phyloP scores from a whole-genome alignment of 2,113 vertebrate genomes.

The Pelodiscus sinensis region DNA sequence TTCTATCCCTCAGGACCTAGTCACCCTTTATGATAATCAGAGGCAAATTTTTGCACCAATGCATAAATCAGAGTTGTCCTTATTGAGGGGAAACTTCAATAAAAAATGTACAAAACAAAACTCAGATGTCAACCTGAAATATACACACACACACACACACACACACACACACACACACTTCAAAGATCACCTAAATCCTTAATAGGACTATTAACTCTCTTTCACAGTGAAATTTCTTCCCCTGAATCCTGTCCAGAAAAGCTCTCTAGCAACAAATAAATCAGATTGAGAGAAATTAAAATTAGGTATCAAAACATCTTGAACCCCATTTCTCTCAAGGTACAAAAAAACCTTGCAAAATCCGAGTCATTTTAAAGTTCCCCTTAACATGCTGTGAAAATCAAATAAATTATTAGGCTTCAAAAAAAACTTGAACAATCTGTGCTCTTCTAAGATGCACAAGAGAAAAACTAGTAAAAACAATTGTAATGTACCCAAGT shows the following conservation, averaged over 20 bases:
- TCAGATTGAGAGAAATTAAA: background rate
- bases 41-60: background rate
- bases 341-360: background rate
- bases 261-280: background rate
- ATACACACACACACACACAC: too few relatives aligned
- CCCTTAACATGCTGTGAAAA: background rate
- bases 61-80: background rate
- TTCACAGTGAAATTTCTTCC: background rate
- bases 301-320: background rate
- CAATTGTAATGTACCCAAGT: background rate
- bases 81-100: background rate
- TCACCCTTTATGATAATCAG: background rate
- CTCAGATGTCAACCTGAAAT: background rate
- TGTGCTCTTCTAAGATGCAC: background rate
- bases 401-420: background rate
- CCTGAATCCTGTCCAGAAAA: conserved; percentile 6
- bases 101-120: background rate
- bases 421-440: background rate
- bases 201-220: background rate
- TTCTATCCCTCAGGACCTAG: background rate
- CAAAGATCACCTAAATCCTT: background rate
- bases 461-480: background rate
- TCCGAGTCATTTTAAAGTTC: background rate
- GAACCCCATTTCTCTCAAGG: conserved; percentile 10
- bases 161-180: too few relatives aligned